Percentiles rank a stretch among this genome's conserved stretches.
Conservation (phyloP, 2,797 vertebrate species). For the Emydoidea blandingii region DNA sequence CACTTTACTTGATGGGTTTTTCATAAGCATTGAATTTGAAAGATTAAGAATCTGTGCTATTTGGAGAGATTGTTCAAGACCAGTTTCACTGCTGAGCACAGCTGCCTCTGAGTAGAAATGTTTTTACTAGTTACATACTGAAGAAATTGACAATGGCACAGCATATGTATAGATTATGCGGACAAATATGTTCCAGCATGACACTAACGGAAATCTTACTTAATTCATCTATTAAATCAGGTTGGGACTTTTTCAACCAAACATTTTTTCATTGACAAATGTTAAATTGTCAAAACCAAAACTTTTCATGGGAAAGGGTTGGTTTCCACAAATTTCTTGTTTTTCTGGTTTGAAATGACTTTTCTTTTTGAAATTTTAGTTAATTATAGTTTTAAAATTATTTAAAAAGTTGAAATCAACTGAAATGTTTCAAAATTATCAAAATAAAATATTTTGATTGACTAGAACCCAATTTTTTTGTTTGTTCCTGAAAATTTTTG, state of each 20-base stretch:
- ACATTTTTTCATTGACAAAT: slow-evolving; percentile 22
- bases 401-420: not conserved
- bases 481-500: not conserved
- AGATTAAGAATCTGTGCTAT: not conserved
- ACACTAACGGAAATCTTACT: slow-evolving; percentile 5
- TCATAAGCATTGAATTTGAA: not conserved
- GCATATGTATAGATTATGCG: not conserved
- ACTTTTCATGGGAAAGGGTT: slow-evolving; percentile 2
- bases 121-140: not conserved
- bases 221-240: slow-evolving; percentile 39
- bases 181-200: slow-evolving; percentile 49
- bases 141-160: not conserved
- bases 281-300: slow-evolving; percentile 9
- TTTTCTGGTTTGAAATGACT: slow-evolving; percentile 19
- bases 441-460: not conserved
- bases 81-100: not conserved
- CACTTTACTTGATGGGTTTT: not conserved
- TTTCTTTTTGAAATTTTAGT: not conserved
- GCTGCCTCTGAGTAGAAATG: slow-evolving; percentile 13
- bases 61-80: not conserved
- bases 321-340: not conserved
- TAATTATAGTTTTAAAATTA: slow-evolving; percentile 7
- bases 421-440: not conserved
- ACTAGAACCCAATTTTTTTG: not conserved
- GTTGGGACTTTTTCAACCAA: not conserved